Percentiles rank a stretch among this genome's conserved stretches.
phyloP scores from a whole-genome alignment of 2,113 vertebrate genomes.

The Oncorhynchus mykiss region DNA sequence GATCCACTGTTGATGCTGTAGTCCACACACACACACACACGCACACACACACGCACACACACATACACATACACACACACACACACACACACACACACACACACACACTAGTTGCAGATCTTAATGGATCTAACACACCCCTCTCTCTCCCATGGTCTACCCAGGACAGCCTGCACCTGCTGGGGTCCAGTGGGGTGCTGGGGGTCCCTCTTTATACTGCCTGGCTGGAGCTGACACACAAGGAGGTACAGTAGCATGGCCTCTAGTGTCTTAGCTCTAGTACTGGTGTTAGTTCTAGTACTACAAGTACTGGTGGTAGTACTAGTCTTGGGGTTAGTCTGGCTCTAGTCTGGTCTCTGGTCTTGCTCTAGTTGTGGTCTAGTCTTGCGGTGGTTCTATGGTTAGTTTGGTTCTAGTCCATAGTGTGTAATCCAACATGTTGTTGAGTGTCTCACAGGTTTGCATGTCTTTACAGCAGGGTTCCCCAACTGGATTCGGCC shows the following conservation, averaged over 20 bases:
- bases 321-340: conserved; percentile 5
- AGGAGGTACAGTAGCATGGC: conserved; percentile 71
- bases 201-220: conserved; percentile 77
- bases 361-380: conserved; percentile 7
- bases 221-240: conserved; percentile 81
- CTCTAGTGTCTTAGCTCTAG: conserved; percentile 15
- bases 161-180: conserved; percentile 79
- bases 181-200: conserved; percentile 77
- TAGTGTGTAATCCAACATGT: too few relatives aligned
- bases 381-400: neutral
- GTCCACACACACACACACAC: too few relatives aligned
- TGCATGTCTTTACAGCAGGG: too few relatives aligned
- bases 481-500: too few relatives aligned
- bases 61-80: too few relatives aligned
- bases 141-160: conserved; percentile 69
- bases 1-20: too few relatives aligned
- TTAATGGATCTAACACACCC: conserved; percentile 44
- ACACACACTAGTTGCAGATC: neutral
- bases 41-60: neutral
- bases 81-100: neutral
- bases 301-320: neutral
- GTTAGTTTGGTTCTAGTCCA: conserved; percentile 6
- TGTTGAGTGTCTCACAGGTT: too few relatives aligned
- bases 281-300: neutral
- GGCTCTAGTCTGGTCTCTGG: conserved; percentile 3